Base-by-base conservation (phyloP, 2,113 vertebrate species). In the Colistium nudipinnis region DNA sequence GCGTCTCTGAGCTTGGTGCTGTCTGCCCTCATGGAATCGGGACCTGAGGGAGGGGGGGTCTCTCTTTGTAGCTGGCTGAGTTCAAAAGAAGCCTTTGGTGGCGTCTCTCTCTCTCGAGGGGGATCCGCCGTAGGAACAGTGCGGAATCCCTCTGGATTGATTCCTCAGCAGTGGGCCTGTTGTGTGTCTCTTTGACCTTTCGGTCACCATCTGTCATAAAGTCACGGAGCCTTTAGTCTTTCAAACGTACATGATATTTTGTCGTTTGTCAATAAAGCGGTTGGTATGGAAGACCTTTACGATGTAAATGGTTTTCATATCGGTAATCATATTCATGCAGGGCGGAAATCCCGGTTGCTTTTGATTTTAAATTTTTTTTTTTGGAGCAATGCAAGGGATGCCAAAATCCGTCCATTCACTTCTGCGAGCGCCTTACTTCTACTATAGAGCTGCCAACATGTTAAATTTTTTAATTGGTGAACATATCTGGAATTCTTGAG, bases 181-280 rank as follows among this genome's bases (percentile, higher is more conserved):
- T 83, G 78, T 82, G 83, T 70, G 80, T 68, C 74, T 68, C 74
- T 88, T 54, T 89, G 90, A 94, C 93, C 91, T 93, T 93, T 93
- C 56, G 56, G 63, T 20, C 30, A 24, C 79, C 86, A 87, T 86
- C 90, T 91, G 87, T 70, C 59, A 77, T 43, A 48, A 81, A 87
- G 76, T 59, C 78, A 70, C 7, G 11, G 4, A 30, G 43, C 63
- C 57, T 84, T 83, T 66, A 73, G 48, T 59, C 51, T 78, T 68
- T 65, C 19, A 33, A 64, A 61, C 43, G 64, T 22, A 20, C n/a
- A n/a, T 54, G 11, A 36, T 56, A 25, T 56, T 12, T 48, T 57
- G 38, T 33, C 69, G 48, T 31, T 44, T 65, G 19, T 31, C 13
- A 7, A 20, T 30, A 51, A 56, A 16, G 4, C 28, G 38, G 43